A percentile compares a stretch with the other conserved stretches of the same genome.
phyloP scores from a whole-genome alignment of 1,140 invertebrate genomes.

The Ostrea edulis region DNA sequence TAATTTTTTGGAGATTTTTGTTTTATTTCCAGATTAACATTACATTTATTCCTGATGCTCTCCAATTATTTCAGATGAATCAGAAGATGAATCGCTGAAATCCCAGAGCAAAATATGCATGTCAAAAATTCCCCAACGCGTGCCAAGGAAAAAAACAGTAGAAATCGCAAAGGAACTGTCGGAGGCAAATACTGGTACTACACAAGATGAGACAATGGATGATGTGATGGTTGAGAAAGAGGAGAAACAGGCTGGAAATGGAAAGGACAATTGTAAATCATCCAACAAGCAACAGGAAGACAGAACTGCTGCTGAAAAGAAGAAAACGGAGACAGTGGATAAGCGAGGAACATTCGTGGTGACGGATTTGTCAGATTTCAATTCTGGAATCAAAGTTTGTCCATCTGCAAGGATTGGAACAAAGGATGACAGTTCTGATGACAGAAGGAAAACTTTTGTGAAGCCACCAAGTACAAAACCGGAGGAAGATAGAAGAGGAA shows the following conservation, averaged over 20 bases:
- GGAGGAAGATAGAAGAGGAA: slow-evolving; percentile 42
- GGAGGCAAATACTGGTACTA: not conserved
- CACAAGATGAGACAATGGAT: not conserved
- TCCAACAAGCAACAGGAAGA: not conserved
- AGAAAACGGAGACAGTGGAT: not conserved
- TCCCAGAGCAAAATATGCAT: not conserved
- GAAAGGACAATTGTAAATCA: not conserved
- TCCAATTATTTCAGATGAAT: not conserved
- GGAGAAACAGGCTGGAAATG: not conserved
- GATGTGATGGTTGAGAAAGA: not conserved
- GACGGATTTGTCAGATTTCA: not conserved
- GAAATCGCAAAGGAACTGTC: not conserved
- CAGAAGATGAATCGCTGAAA: not conserved
- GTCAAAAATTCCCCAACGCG: slow-evolving; percentile 23
- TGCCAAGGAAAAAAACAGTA: not conserved
- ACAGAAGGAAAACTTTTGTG: slow-evolving; percentile 42
- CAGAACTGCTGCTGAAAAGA: not conserved
- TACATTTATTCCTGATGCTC: not conserved
- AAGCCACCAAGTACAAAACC: not conserved
- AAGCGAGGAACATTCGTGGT: slow-evolving; percentile 53
- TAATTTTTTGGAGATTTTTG: no score
- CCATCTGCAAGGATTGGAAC: not conserved
- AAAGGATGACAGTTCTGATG: not conserved
- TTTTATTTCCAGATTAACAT: no score
- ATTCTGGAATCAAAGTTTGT: not conserved